Percentiles rank a stretch among this genome's conserved stretches.
Evolutionary conservation across 2,113 vertebrate genomes (phyloP).

Genomic region (Tretioscincus oriximinensis): DNA sequence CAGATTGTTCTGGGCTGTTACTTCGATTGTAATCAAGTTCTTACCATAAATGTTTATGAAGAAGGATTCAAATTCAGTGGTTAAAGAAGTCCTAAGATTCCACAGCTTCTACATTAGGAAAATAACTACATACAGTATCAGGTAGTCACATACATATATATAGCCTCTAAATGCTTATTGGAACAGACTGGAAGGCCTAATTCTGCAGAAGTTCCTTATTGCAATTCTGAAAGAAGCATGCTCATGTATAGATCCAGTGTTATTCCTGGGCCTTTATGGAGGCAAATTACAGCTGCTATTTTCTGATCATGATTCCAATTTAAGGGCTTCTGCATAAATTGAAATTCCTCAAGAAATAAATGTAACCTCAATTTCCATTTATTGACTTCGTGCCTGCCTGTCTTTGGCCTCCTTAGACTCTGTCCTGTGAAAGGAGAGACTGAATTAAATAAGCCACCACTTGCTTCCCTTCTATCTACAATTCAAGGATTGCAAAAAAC

Average conservation of each 20-base stretch:
- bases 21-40: too few species aligned
- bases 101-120: too few species aligned
- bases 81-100: too few species aligned
- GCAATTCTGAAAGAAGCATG: slow-evolving; percentile 20
- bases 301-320: slow-evolving; percentile 46
- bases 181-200: slow-evolving; percentile 27
- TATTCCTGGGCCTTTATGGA: slow-evolving; percentile 44
- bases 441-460: slow-evolving; percentile 51
- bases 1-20: too few species aligned
- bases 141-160: too few species aligned
- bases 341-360: slow-evolving; percentile 35
- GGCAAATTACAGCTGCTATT: slow-evolving; percentile 29
- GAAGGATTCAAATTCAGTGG: too few species aligned
- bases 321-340: slow-evolving; percentile 48
- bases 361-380: slow-evolving; percentile 56
- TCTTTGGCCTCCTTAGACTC: slow-evolving; percentile 36
- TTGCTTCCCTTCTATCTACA: slow-evolving; percentile 25
- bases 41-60: too few species aligned
- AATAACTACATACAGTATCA: too few species aligned
- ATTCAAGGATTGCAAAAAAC: slow-evolving; percentile 2
- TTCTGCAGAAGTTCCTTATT: slow-evolving; percentile 44
- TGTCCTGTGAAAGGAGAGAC: slow-evolving; percentile 50
- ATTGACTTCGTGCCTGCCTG: slow-evolving; percentile 42
- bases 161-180: too few species aligned
- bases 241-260: slow-evolving; percentile 42